Evolutionary conservation across 1,140 invertebrate genomes (phyloP), one percentile per base, ranked within the genome.

Genomic region (Zaprionus lachaisei): DNA sequence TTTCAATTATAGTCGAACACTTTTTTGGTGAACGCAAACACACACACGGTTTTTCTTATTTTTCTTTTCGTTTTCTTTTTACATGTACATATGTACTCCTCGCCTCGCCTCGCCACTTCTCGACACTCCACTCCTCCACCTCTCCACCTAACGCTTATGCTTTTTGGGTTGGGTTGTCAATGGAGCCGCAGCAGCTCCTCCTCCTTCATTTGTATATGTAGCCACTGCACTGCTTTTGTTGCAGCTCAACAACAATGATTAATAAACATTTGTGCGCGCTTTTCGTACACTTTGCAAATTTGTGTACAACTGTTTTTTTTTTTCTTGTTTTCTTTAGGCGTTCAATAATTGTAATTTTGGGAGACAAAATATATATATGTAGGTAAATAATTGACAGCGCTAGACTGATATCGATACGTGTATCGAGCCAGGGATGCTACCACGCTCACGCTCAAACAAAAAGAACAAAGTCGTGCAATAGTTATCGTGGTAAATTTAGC

Each of bases 141-240:
- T 41, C 38, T n/a, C 20, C 80, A 61, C 51, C 70, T 73, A 71
- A 73, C 61, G 76, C 72, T 70, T 75, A 62, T 72, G 67, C 72
- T 79, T 90, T 91, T 82, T 85, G 85, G 83, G 83, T 75, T 87
- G 84, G 83, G 83, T 87, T 79, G 80, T 85, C 76, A 79, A 75
- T 79, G 79, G 69, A 77, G 81, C 56, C 69, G 77, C 77, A 79
- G 78, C 72, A 71, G 72, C 67, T 63, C 34, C 72, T 57, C 60
- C 79, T 80, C 76, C 75, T 74, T 67, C 79, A 77, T 80, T 80
- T 80, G 67, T 58, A 41, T 49, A 37, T 56, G 55, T 51, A 20
- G 47, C 55, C 47, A 26, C 72, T 77, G 63, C 37, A 72, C 69
- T 72, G 74, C 74, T 62, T 58, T 77, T 17, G 31, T 47, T 77